A percentile compares a stretch with the other conserved stretches of the same genome.
phyloP scores from a whole-genome alignment of 1,140 invertebrate species.

The Aphidius ervi region DNA sequence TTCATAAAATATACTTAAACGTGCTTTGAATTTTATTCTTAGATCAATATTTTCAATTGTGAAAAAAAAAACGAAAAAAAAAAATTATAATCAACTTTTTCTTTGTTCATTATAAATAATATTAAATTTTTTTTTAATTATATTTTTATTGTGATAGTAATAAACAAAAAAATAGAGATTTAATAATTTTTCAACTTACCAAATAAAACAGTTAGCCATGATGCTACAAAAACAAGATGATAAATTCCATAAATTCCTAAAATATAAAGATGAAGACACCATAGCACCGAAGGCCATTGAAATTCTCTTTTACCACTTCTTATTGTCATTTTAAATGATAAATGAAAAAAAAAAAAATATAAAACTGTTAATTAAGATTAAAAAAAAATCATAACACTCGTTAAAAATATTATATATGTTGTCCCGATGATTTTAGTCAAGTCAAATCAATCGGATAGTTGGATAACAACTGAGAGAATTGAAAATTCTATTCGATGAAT shows the following conservation, averaged over 20 bases:
- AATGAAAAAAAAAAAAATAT: background rate
- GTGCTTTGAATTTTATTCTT: background rate
- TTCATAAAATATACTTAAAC: background rate
- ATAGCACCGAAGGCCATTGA: slow-evolving; percentile 61
- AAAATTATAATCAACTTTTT: too few relatives aligned
- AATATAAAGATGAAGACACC: slow-evolving; percentile 63
- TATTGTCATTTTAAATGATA: slow-evolving; percentile 26
- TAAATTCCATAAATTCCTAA: slow-evolving; percentile 60
- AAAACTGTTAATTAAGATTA: background rate
- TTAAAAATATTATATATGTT: slow-evolving; percentile 4
- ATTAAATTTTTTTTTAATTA: too few relatives aligned
- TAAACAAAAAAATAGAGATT: slow-evolving; percentile 3
- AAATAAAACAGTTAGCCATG: slow-evolving; percentile 57
- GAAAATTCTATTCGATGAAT: slow-evolving; percentile 32
- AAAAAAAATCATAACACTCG: too few relatives aligned
- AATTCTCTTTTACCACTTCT: slow-evolving; percentile 53
- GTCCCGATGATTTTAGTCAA: background rate
- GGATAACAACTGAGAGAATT: background rate
- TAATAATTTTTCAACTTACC: slow-evolving; percentile 52
- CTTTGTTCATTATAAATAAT: too few relatives aligned
- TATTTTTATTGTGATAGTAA: background rate
- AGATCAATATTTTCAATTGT: too few relatives aligned
- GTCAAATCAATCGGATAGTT: background rate
- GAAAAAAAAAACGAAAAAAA: too few relatives aligned
- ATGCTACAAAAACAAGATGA: slow-evolving; percentile 56